Base-by-base conservation (phyloP, 2,888 invertebrate species). In the Epsilonema sp. region DNA sequence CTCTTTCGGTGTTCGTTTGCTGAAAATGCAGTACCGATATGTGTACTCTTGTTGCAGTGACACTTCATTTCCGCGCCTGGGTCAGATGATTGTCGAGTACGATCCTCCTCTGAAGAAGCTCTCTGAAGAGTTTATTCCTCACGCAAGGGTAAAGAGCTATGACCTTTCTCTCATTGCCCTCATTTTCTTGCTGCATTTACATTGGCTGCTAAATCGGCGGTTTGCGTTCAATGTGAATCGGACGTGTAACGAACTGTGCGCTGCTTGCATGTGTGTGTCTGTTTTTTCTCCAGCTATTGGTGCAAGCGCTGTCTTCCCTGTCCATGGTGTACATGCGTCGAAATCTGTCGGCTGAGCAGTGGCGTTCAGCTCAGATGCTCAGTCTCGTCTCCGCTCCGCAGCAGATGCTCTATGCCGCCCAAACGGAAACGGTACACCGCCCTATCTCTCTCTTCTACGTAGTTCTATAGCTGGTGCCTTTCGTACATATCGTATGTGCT, bases 41-140 rank as follows among this genome's bases (percentile, higher is more conserved):
- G 8, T 31, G 8, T 31, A 31, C 31, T 31, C 8, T 20, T 42
- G 25, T 25, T 21, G 24, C 55, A 68, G 67, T 22, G 71, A 71
- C 53, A 60, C 65, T 1, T 63, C 67, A 1, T 97, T 94, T 67
- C 94, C 94, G 3, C 75, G 94, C 16, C 73, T 97, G 43, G 97
- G 94, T 0, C 90, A 89, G 69, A 79, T 97, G 80, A 90, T 99
- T 52, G 78, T 92, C 57, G 97, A 99, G 62, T 97, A 94, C 68
- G 92, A 94, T 67, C 76, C 81, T 38, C 94, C 97, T 1, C 68
- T 94, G 50, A 89, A 84, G 64, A 94, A 90, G 63, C 72, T 99
- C 0, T 80, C 85, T 0, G 94, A 97, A 65, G 97, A 99, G 67
- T 92, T 97, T 69, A 78, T 83, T 31, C 89, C 92, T 0, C 90